Evolutionary conservation across 2,113 vertebrate species (phyloP), one percentile per base, ranked within the genome.

Genomic region (Loxodonta africana): DNA sequence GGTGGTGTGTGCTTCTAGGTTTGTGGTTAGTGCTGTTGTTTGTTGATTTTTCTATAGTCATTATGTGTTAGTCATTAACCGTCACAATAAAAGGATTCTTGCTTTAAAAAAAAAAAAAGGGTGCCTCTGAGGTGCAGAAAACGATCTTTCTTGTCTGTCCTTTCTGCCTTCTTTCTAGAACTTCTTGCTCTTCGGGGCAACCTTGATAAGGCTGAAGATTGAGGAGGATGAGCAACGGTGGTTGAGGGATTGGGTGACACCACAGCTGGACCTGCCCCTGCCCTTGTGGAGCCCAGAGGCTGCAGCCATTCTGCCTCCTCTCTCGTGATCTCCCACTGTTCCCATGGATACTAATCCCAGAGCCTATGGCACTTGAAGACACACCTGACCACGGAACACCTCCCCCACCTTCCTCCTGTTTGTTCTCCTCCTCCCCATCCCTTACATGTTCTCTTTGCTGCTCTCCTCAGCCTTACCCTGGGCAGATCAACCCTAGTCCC

Each of bases 151-250:
- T 65, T 26, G 1, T 60, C 17, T 78, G 30, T 48, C 23, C 62
- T 18, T 91, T 85, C 20, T 81, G 76, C n/a, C 46, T n/a, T 57
- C 57, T 65, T 14, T 91, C 65, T 57, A 97, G 97, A 89, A 95
- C 74, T 95, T 94, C 88, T n/a, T 97, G 80, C 62, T 96, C 41
- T 9, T 96, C 20, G 78, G 57, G 11, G 95, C 91, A 76, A 89
- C 44, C 21, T 89, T 2, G 7, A 76, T 69, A 53, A 95, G n/a
- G 26, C 18, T n/a, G 46, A 90, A 23, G 30, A 53, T 0, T 2
- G 80, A 65, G 25, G 28, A 95, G n/a, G 41, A 77, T 1, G 41
- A 26, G 30, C 20, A 23, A 21, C 37, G 67, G n/a, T 46, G 41
- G 51, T 60, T 65, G 20, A n/a, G 69, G 37, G 57, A 51, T 14